Base-by-base conservation (phyloP, 2,888 invertebrate species). In the Eueremaeus valkanovi region DNA sequence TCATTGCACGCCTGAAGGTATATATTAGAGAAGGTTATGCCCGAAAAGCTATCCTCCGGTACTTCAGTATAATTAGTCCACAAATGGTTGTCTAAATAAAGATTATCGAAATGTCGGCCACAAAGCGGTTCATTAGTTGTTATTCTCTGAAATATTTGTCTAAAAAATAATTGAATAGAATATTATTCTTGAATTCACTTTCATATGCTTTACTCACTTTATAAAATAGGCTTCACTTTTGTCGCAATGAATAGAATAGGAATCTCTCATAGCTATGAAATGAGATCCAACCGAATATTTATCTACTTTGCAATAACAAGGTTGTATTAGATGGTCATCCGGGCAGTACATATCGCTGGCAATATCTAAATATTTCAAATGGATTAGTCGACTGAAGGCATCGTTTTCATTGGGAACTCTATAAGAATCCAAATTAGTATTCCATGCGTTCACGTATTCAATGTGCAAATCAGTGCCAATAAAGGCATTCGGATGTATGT, bases 401-500 rank as follows among this genome's bases (percentile, higher is more conserved):
- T 66, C 66, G 66, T 66, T 66, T 66, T 66, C 66, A 66, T 66
- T 66, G 33, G 66, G 33, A 16, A 66, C 36, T 21, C 18, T 33
- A 66, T 66, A 66, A 18, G 33, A 31, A 31, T 66, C 36, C 66
- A 66, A 66, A 36, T 33, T 8, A 3, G 66, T 66, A 66, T 66
- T 66, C 66, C 66, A 66, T n/a, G 66, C 66, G 66, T 36, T 66
- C 66, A 66, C 66, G 36, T 66, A 66, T 66, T 66, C 66, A 33
- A 66, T 66, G 18, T 66, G 66, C 21, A 36, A 66, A 36, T 66
- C n/a, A 21, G 66, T 66, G 33, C 66, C 66, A 3, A 66, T 36
- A n/a, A 66, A 66, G 18, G 66, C 66, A n/a, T 66, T 66, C 3
- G 66, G 66, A 66, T 66, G n/a, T 3, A 66, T n/a, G 18, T 66